A percentile compares a stretch with the other conserved stretches of the same genome.
phyloP scores from a whole-genome alignment of 2,113 vertebrate species.

The Colistium nudipinnis region DNA sequence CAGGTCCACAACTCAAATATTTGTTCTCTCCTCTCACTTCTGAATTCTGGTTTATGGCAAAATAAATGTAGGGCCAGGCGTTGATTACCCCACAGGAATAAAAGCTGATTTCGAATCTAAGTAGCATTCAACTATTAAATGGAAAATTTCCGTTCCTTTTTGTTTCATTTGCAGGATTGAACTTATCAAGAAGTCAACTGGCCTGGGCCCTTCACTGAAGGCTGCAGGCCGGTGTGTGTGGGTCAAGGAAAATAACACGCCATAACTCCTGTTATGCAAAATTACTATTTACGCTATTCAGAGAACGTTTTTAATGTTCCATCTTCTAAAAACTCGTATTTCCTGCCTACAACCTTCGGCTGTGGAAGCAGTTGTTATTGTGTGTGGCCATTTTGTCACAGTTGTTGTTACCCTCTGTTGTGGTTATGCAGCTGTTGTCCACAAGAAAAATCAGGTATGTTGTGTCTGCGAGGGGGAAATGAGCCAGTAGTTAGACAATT shows the following conservation, averaged over 20 bases:
- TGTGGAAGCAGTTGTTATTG: neutral
- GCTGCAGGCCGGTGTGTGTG: conserved; percentile 87
- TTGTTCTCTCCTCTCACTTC: too few relatives aligned
- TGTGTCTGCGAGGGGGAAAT: neutral
- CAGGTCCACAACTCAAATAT: too few relatives aligned
- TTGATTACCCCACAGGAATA: conserved; percentile 19
- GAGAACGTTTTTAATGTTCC: neutral
- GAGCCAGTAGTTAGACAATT: neutral
- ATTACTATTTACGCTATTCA: neutral
- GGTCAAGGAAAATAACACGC: conserved; percentile 54
- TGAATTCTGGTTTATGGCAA: too few relatives aligned
- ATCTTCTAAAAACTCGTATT: neutral
- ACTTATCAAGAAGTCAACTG: conserved; percentile 88
- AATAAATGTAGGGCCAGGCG: too few relatives aligned
- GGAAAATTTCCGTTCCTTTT: conserved; percentile 82
- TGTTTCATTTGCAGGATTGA: conserved; percentile 89
- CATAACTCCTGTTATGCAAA: conserved; percentile 33
- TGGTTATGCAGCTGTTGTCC: conserved; percentile 21
- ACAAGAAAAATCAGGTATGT: conserved; percentile 32
- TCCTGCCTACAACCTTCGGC: neutral
- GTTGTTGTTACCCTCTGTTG: neutral
- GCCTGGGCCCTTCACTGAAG: conserved; percentile 87
- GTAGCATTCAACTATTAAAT: conserved; percentile 78
- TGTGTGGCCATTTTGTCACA: neutral
- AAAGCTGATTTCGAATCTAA: conserved; percentile 17